Base-by-base conservation (phyloP, 1,140 invertebrate genomes). In the Dreissena rostriformis region DNA sequence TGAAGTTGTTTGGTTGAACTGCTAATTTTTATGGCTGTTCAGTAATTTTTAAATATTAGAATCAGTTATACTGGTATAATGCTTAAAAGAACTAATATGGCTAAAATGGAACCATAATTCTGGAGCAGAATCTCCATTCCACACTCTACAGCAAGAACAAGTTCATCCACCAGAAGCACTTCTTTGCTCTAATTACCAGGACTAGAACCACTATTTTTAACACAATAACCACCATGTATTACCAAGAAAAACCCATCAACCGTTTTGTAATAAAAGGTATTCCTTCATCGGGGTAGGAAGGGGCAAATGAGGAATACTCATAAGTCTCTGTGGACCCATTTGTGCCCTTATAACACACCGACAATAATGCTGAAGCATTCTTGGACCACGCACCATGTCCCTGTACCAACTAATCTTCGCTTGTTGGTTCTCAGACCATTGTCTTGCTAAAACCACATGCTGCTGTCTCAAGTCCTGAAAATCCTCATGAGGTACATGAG, bases 331-430 rank as follows among this genome's bases (percentile, higher is more conserved):
- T 10, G 79, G 57, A 1, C 89, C 89, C 14, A 93, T 66, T 14
- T 86, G 65, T 7, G 87, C 68, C 17, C 92, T 84, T 19, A 93
- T 90, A 0, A 88, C 68, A 84, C 84, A 92, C 14, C 92, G 76
- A 77, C 92, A 92, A 74, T 88, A 88, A 82, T 92, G 92, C 77
- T 92, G 92, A 0, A 93, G 83, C 19, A 89, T 86, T n/a, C 91
- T 84, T 15, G 91, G 91, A 39, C 87, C 85, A 29, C 74, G 87
- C 11, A 81, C 84, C 49, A 87, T 71, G 49, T 87, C 75, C 68
- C 86, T 85, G 78, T 92, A 91, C 91, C 91, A 92, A 28, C 76
- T n/a, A 63, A 91, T 66, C 81, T 91, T 85, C 65, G 68, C 79
- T 39, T 79, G 61, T 29, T 86, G 84, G 39, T 77, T 78, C 57